Base-by-base conservation (phyloP, 2,113 vertebrate species). In the Oenanthe oenanthe region DNA sequence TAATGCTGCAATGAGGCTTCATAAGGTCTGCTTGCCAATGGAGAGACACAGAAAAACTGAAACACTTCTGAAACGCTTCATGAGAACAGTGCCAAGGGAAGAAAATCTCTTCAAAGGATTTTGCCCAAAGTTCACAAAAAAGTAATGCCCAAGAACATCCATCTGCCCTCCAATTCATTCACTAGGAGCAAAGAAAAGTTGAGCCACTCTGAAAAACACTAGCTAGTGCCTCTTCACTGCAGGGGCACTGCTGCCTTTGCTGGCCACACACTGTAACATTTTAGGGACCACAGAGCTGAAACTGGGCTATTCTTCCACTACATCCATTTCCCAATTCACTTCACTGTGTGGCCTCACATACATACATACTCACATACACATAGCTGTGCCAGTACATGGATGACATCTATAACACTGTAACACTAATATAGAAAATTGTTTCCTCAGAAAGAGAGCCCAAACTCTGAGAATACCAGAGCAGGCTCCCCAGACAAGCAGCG, bases 1-100 rank as follows among this genome's bases (percentile, higher is more conserved):
- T 2, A 3, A 53, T 1, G 0, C 2, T 34, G 12, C 7, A 67
- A 1, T 25, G 68, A 47, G 13, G 22, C 48, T 79, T 54, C 43
- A 3, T 38, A 36, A 54, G 10, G 48, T 22, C n/a, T 63, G 50
- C 40, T 36, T 51, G n/a, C 4, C 62, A 68, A 56, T 0, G 72
- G 32, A 51, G 70, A 0, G 5, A 9, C 65, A 67, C 7, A 34
- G 47, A 42, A 14, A 36, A 91, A 58, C 14, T 14, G 17, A 82
- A 85, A 43, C 5, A 14, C 7, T 19, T 80, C 36, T 45, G 36
- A 84, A 84, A n/a, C 4, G 1, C 47, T 36, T 48, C 28, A 43
- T 12, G 13, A 63, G 24, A 77, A 65, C 65, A 63, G 73, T 1
- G 2, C 13, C 1, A 5, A 62, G 40, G 8, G 42, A 60, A 66